phyloP scores from a whole-genome alignment of 1,140 invertebrate genomes.

The Pseudomyrmex flavicornis region DNA sequence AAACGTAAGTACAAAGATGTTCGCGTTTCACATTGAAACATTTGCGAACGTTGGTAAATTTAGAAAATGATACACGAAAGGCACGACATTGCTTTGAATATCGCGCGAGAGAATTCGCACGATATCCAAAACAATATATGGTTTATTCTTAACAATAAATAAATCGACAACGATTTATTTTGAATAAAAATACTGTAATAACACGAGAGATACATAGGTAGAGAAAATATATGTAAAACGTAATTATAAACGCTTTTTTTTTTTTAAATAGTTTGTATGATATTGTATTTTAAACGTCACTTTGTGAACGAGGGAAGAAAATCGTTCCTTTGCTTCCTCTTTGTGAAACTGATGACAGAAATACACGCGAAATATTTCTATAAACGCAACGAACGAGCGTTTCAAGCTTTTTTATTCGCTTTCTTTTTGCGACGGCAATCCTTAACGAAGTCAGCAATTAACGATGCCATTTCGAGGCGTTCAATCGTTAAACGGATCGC shows the following conservation, averaged over 20 bases:
- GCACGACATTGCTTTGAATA: background rate
- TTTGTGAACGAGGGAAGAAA: background rate
- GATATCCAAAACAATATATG: no score
- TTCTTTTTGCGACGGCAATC: slow-evolving; percentile 12
- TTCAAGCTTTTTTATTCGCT: background rate
- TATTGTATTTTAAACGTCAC: background rate
- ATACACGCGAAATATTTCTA: slow-evolving; percentile 29
- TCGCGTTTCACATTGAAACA: background rate
- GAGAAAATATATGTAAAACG: background rate
- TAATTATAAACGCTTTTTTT: no score
- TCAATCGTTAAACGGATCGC: slow-evolving; percentile 52
- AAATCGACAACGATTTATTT: background rate
- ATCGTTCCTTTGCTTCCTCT: background rate
- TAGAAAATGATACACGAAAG: background rate
- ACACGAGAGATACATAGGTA: background rate
- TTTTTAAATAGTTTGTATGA: background rate
- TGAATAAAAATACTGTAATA: background rate
- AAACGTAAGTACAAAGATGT: background rate
- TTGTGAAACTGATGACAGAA: background rate
- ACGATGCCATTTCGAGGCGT: slow-evolving; percentile 35
- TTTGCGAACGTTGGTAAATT: slow-evolving; percentile 8
- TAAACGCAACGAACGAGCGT: background rate
- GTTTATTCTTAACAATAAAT: background rate
- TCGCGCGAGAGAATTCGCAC: background rate
- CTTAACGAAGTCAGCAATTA: slow-evolving; percentile 50